Conservation (phyloP, 2,113 vertebrate species). For the Castor canadensis region DNA sequence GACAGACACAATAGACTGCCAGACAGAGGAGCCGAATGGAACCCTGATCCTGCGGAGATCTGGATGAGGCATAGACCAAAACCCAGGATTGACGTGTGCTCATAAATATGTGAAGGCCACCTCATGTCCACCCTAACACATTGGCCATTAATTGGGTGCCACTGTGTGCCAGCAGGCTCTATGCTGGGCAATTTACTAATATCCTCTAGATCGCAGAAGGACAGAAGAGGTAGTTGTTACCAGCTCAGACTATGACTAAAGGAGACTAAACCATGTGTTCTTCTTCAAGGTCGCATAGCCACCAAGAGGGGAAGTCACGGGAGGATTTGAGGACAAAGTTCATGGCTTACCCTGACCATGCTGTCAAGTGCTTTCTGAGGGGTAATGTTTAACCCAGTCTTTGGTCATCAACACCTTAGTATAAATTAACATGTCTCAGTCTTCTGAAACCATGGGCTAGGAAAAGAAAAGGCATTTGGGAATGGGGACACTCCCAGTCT, state of each 20-base stretch:
- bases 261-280: neutral
- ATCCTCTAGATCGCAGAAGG: neutral
- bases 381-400: neutral
- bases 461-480: neutral
- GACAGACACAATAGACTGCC: neutral
- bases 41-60: neutral
- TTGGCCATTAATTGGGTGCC: neutral
- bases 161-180: neutral
- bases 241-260: neutral
- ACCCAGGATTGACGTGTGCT: neutral
- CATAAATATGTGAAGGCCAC: neutral
- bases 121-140: fast-evolving
- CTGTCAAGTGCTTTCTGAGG: neutral
- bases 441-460: neutral
- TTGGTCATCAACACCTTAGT: neutral
- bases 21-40: neutral
- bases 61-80: fast-evolving
- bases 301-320: neutral
- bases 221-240: neutral
- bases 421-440: neutral
- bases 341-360: neutral
- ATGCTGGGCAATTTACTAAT: neutral
- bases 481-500: neutral
- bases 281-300: neutral
- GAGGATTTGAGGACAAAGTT: neutral